phyloP scores from a whole-genome alignment of 1,140 invertebrate species.

The Geopemphigus sp. region DNA sequence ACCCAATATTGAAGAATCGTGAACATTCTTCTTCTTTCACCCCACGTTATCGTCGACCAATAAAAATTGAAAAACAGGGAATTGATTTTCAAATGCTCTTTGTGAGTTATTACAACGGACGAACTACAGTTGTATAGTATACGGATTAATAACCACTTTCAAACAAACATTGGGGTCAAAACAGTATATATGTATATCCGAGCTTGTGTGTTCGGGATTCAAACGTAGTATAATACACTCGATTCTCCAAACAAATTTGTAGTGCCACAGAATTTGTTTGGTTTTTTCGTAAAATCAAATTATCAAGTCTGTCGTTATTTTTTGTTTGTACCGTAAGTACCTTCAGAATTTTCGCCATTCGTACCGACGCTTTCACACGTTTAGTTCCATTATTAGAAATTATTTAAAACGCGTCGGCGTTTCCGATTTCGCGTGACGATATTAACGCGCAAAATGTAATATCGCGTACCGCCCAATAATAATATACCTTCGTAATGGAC shows the following conservation, averaged over 20 bases:
- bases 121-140: too few relatives aligned
- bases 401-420: too few relatives aligned
- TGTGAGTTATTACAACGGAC: not conserved
- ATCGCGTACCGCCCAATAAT: too few relatives aligned
- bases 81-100: not conserved
- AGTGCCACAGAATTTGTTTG: not conserved
- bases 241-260: not conserved
- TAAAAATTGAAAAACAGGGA: slow-evolving; percentile 6
- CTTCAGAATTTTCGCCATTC: too few relatives aligned
- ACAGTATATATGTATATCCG: not conserved
- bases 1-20: not conserved
- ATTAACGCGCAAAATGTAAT: too few relatives aligned
- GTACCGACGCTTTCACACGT: too few relatives aligned
- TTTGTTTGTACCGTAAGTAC: not conserved
- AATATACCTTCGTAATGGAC: too few relatives aligned
- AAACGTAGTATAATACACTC: not conserved
- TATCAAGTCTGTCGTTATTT: not conserved
- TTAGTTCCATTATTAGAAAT: too few relatives aligned
- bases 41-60: not conserved
- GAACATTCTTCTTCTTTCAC: not conserved
- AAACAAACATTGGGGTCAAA: not conserved
- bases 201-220: not conserved
- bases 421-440: too few relatives aligned
- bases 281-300: not conserved
- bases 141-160: slow-evolving; percentile 25